A percentile compares a stretch with the other conserved stretches of the same genome.
Evolutionary conservation across 2,797 vertebrate genomes (phyloP).

Genomic region (Thaleichthys pacificus): DNA sequence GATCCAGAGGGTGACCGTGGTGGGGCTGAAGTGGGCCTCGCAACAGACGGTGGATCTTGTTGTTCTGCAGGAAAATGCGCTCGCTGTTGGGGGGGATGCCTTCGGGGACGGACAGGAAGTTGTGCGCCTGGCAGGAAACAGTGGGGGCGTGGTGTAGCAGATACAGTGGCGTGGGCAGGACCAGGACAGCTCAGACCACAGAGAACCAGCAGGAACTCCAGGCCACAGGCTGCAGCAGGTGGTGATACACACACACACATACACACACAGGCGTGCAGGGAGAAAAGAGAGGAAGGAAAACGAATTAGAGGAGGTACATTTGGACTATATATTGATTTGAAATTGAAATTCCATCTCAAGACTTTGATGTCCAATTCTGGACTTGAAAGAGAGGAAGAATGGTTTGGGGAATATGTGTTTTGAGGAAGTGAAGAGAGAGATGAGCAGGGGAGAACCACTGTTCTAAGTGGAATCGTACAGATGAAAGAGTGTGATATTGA

Average conservation of each 20-base stretch:
- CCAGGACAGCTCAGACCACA: slow-evolving; percentile 82
- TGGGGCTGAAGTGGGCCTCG: slow-evolving; percentile 89
- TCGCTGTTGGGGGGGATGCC: slow-evolving; percentile 94
- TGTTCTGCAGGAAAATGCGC: slow-evolving; percentile 97
- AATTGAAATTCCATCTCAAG: slow-evolving; percentile 15
- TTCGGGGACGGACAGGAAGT: slow-evolving; percentile 89
- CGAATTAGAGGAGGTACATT: slow-evolving; percentile 22
- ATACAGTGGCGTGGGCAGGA: slow-evolving; percentile 94
- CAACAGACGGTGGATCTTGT: slow-evolving; percentile 90
- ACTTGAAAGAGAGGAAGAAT: slow-evolving; percentile 21
- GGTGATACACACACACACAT: slow-evolving; percentile 8
- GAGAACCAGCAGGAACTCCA: slow-evolving; percentile 93
- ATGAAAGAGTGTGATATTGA: slow-evolving; percentile 13
- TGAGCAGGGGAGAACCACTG: slow-evolving; percentile 7
- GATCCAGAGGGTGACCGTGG: slow-evolving; percentile 95
- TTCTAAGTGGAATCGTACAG: not conserved
- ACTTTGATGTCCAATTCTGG: slow-evolving; percentile 18
- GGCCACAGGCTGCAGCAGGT: slow-evolving; percentile 80
- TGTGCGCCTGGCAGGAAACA: slow-evolving; percentile 97
- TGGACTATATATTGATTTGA: slow-evolving; percentile 22
- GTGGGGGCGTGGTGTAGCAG: slow-evolving; percentile 95
- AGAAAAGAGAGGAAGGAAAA: slow-evolving; percentile 14
- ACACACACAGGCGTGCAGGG: slow-evolving; percentile 9
- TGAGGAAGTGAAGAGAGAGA: slow-evolving; percentile 1
- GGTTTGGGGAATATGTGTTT: slow-evolving; percentile 7